Percentiles rank a stretch among this genome's conserved stretches.
Conservation (phyloP, 2,113 vertebrate genomes). For the Athene noctua region DNA sequence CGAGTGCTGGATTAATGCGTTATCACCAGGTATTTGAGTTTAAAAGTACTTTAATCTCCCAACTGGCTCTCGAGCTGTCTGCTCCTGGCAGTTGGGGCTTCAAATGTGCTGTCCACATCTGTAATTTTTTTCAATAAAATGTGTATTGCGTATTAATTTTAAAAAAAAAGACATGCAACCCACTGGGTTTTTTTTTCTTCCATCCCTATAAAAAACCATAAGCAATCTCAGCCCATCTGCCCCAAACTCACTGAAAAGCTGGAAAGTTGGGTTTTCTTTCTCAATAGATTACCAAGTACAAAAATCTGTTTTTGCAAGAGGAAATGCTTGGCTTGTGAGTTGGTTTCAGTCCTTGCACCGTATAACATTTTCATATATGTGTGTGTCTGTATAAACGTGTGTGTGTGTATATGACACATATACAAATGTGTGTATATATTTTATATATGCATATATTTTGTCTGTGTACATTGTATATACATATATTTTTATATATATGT, state of each 20-base stretch:
- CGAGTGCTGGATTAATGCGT: background rate
- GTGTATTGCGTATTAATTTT: background rate
- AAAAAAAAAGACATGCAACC: background rate
- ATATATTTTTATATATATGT: background rate
- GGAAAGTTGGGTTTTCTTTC: background rate
- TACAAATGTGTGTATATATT: background rate
- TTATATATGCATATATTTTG: background rate
- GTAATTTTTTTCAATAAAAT: background rate
- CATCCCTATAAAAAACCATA: accelerated
- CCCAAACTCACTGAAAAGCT: background rate
- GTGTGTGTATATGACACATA: background rate
- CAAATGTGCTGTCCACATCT: background rate
- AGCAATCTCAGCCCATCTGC: background rate
- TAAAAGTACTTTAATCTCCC: background rate
- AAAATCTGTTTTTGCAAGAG: background rate
- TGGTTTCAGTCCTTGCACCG: background rate
- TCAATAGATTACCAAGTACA: background rate
- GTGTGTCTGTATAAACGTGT: background rate
- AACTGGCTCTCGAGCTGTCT: background rate
- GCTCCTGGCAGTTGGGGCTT: background rate
- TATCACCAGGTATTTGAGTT: slow-evolving; percentile 10
- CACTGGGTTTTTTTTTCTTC: background rate
- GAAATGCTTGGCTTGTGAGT: background rate
- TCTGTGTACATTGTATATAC: background rate
- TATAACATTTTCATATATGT: background rate